Base-by-base conservation (phyloP, 2,888 invertebrate species). In the Linyphia triangularis region DNA sequence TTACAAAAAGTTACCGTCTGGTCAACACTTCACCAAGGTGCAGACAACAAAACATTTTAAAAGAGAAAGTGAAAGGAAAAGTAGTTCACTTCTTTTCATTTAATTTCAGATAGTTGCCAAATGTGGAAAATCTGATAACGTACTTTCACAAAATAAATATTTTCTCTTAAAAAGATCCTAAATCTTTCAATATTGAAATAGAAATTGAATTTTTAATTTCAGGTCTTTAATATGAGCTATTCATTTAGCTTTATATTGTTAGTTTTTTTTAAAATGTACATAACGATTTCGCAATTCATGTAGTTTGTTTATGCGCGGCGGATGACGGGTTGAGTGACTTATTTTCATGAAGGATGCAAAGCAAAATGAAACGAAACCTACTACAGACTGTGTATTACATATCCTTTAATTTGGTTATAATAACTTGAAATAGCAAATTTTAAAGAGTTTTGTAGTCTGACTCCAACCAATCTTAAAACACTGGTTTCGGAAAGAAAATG, bases 331-430 rank as follows among this genome's bases (percentile, higher is more conserved):
- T 51, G 51, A 51, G 51, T 51, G 51, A 51, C 51, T 51, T 51
- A 51, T 51, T 51, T 51, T 51, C 51, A 51, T 51, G n/a, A 51
- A n/a, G 51, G 51, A 6, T 51, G 51, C 51, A 16, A 51, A 51
- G 4, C 9, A 77, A 77, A 77, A 61, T 26, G 63, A 77, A 77
- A 77, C 77, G 63, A 77, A 63, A 40, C 70, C 26, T 40, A 22
- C 57, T 37, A 33, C 2, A 9, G 24, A 6, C 33, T 7, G 10
- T 70, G 24, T 43, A 16, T 33, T 33, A 28, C 16, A 19, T 4
- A 40, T 37, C 40, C 24, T 57, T 77, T 59, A 22, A 6, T 22
- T 33, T 33, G 7, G 1, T 16, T 61, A 28, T 16, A 9, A 9
- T 37, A 13, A 40, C 13, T n/a, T 43, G 0, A 70, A 22, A 24